Base-by-base conservation (phyloP, 2,797 vertebrate genomes). In the Centropyge bicolor region DNA sequence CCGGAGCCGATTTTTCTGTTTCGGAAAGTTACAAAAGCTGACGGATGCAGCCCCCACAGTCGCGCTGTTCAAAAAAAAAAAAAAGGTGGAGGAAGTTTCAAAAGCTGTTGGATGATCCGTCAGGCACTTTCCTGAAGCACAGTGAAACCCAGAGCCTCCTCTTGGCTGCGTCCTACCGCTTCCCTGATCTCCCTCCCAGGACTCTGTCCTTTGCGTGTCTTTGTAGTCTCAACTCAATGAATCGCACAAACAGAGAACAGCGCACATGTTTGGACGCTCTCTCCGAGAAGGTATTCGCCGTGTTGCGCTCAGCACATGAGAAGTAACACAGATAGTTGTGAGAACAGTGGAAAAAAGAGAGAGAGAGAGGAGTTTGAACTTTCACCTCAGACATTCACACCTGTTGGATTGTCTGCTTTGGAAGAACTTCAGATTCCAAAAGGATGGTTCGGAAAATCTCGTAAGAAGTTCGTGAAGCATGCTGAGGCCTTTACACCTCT, bases 381-480 rank as follows among this genome's bases (percentile, higher is more conserved):
- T 16, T 22, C 1, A 11, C 20, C 3, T 17, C 8, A 63, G 22
- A 36, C 19, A 22, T 45, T 16, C 24, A 41, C 43, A 66, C 48
- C n/a, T 70, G 48, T 48, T 62, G 16, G n/a, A 8, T 40, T 13
- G 19, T 57, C 45, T 59, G 27, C 13, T 70, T 36, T 13, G 56
- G 19, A 52, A 12, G 17, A 46, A 55, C 1, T 59, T 78, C 16
- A 57, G 35, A 76, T 76, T 72, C 57, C 0, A 2, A 73, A 57
- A 73, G 19, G 41, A 65, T 4, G 8, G 36, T 57, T 48, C 41
- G 0, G 22, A 63, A 22, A 45, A 36, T 52, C 45, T 0, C 3
- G 27, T 22, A 65, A 63, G 7, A 20, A 35, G 36, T 38, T 35
- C 12, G 22, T 56, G 16, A 59, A 54, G 51, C 31, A 55, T 10